Evolutionary conservation across 1,140 invertebrate genomes (phyloP).

Genomic region (Macrocentrus cingulum): DNA sequence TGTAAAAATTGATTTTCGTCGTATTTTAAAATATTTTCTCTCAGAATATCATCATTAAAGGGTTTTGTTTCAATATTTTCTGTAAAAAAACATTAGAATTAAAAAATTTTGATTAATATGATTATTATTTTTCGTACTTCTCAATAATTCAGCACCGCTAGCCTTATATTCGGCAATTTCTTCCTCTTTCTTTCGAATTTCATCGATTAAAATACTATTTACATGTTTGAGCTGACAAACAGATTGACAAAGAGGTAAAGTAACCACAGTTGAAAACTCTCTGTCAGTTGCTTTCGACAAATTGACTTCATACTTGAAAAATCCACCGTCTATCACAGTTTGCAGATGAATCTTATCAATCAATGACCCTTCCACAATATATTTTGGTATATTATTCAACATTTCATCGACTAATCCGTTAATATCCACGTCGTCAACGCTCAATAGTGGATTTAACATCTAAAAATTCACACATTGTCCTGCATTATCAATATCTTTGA

Average conservation of each 20-base stretch:
- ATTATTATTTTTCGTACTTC: conserved; percentile 38
- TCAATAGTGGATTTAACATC: conserved; percentile 9
- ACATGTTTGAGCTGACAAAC: background rate
- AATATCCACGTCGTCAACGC: background rate
- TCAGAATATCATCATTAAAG: conserved; percentile 36
- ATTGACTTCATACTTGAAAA: background rate
- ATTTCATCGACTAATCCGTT: background rate
- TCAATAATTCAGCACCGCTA: conserved; percentile 43
- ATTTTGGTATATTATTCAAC: background rate
- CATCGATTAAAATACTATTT: background rate
- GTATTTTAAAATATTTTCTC: conserved; percentile 25
- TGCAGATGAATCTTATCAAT: background rate
- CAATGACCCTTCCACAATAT: background rate
- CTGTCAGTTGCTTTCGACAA: background rate
- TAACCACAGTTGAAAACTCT: background rate
- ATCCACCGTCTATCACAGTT: conserved; percentile 4
- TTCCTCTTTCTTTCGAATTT: conserved; percentile 8
- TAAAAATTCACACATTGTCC: background rate
- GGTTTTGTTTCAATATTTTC: conserved; percentile 43
- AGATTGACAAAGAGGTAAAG: background rate
- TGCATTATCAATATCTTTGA: background rate
- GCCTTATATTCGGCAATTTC: conserved; percentile 44
- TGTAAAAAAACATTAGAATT: conserved; percentile 28
- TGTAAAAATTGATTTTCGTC: conserved; percentile 26
- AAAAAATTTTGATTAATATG: background rate